Percentiles rank a stretch among this genome's conserved stretches.
Conservation (phyloP, 2,888 invertebrate species). For the Tipula vernalis region DNA sequence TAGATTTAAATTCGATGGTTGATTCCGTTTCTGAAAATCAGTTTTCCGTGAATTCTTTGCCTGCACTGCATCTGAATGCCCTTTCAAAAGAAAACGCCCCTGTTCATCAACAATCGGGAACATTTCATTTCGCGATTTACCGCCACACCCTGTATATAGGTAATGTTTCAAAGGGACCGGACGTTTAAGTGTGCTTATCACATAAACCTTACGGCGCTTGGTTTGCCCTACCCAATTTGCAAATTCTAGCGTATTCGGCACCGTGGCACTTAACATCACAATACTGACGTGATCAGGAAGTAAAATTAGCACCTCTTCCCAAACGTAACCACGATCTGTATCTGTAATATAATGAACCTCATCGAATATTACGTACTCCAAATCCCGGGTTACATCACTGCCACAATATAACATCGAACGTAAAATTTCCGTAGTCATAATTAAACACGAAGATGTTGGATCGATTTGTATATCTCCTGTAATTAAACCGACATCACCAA, state of each 20-base stretch:
- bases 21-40: conserved; percentile 17
- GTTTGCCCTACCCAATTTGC: conserved; percentile 88
- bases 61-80: conserved; percentile 46
- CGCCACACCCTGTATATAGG: conserved; percentile 70
- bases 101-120: conserved; percentile 70
- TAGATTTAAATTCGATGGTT: conserved; percentile 30
- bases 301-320: conserved; percentile 97
- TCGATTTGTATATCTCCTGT: conserved; percentile 96
- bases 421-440: conserved; percentile 99
- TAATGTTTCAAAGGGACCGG: conserved; percentile 95
- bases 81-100: conserved; percentile 50
- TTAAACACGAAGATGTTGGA: conserved; percentile 83
- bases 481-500: conserved; percentile 84
- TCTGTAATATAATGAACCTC: conserved; percentile 99
- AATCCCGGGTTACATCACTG: conserved; percentile 83
- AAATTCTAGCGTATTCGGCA: conserved; percentile 92
- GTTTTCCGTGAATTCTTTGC: conserved; percentile 30
- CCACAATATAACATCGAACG: conserved; percentile 94
- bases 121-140: conserved; percentile 59
- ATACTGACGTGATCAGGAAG: conserved; percentile 90
- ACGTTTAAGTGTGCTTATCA: conserved; percentile 83
- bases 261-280: conserved; percentile 95
- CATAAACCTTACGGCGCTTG: conserved; percentile 78
- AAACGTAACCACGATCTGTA: conserved; percentile 93
- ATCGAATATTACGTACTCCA: conserved; percentile 98